A percentile compares a stretch with the other conserved stretches of the same genome.
Evolutionary conservation across 2,113 vertebrate genomes (phyloP).

Genomic region (Malurus melanocephalus): DNA sequence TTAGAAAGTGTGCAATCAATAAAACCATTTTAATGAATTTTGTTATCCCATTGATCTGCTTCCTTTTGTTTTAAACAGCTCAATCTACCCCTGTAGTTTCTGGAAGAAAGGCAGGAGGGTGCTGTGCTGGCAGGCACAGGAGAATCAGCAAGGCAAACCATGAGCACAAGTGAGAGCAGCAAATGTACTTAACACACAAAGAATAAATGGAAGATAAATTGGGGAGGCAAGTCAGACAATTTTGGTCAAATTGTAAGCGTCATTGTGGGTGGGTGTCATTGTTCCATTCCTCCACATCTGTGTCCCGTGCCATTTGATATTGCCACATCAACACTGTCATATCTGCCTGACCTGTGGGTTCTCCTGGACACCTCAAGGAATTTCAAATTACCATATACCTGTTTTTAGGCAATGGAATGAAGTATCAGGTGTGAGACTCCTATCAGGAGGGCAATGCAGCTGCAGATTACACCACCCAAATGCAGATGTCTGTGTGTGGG

Average conservation of each 20-base stretch:
- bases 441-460: background rate
- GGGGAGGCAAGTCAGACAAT: background rate
- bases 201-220: background rate
- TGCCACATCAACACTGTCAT: background rate
- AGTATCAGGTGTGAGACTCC: background rate
- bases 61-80: background rate
- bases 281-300: background rate
- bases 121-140: background rate
- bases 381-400: background rate
- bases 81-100: background rate
- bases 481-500: background rate
- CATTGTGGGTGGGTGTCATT: background rate
- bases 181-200: background rate
- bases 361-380: background rate
- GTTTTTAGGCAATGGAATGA: background rate
- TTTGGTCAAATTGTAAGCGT: background rate
- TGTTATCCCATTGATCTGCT: background rate
- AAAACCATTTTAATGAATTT: background rate
- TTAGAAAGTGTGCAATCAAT: background rate
- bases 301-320: background rate
- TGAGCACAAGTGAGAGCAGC: background rate
- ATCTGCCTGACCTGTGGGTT: background rate
- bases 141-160: background rate
- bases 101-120: background rate
- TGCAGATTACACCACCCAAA: background rate